Percentiles rank a stretch among this genome's conserved stretches.
Conservation (phyloP, 2,113 vertebrate species). For the Egretta garzetta region DNA sequence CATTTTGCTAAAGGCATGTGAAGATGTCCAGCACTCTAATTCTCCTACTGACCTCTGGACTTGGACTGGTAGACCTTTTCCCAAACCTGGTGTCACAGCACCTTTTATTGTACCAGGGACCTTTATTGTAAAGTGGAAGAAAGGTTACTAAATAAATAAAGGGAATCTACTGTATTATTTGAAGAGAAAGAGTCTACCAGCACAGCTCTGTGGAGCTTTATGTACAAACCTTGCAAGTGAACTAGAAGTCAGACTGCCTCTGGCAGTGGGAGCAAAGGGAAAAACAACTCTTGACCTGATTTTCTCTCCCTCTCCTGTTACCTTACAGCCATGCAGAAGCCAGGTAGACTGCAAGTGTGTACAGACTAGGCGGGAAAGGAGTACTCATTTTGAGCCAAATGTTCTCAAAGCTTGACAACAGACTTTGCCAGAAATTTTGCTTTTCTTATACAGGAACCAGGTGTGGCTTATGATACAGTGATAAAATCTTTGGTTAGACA, state of each 20-base stretch:
- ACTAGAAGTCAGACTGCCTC: slow-evolving; percentile 4
- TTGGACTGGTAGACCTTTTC: neutral
- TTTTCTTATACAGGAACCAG: slow-evolving; percentile 47
- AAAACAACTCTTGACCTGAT: slow-evolving; percentile 51
- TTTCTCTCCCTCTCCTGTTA: slow-evolving; percentile 38
- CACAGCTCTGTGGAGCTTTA: neutral
- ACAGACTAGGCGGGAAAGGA: neutral
- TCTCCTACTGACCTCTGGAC: neutral
- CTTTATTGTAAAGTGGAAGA: neutral
- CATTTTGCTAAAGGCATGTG: neutral
- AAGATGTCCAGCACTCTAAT: neutral
- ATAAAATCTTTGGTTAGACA: slow-evolving; percentile 50
- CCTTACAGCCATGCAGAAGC: neutral
- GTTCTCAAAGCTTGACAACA: neutral
- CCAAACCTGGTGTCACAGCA: neutral
- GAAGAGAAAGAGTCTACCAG: neutral
- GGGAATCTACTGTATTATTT: neutral
- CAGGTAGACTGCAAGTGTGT: slow-evolving; percentile 13
- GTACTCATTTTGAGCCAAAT: neutral
- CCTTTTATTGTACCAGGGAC: neutral
- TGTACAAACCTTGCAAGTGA: neutral
- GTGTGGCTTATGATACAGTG: slow-evolving; percentile 24
- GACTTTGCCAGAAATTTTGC: slow-evolving; percentile 15
- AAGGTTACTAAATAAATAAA: neutral
- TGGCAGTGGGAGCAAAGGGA: slow-evolving; percentile 8